phyloP scores from a whole-genome alignment of 2,888 invertebrate species.

The Tenthredo livida region DNA sequence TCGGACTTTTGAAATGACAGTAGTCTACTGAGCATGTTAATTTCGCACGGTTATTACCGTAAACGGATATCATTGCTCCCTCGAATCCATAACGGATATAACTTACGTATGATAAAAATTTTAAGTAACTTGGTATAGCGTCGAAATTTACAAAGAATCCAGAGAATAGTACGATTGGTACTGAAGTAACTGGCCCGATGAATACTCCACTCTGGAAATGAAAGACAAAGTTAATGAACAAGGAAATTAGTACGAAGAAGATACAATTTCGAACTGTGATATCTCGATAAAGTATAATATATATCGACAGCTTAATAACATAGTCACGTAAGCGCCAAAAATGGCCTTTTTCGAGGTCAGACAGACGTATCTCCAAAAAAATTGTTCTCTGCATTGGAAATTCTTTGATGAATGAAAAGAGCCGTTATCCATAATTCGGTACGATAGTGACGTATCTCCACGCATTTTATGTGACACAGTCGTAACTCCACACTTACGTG shows the following conservation, averaged over 20 bases:
- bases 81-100: slow-evolving; percentile 96
- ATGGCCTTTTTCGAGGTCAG: no score
- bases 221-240: slow-evolving; percentile 80
- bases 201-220: slow-evolving; percentile 81
- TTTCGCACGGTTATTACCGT: slow-evolving; percentile 90
- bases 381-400: no score
- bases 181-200: slow-evolving; percentile 93
- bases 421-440: no score
- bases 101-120: slow-evolving; percentile 94
- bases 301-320: no score
- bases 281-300: no score
- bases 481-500: no score
- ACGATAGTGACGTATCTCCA: no score
- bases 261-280: not conserved
- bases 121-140: slow-evolving; percentile 93
- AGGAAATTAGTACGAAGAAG: slow-evolving; percentile 74
- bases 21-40: slow-evolving; percentile 90
- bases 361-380: no score
- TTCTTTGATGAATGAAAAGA: no score
- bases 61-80: slow-evolving; percentile 94
- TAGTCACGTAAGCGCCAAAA: no score
- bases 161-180: slow-evolving; percentile 95
- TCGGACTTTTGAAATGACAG: slow-evolving; percentile 91
- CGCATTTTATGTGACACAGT: no score
- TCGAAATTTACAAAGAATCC: slow-evolving; percentile 97